Base-by-base conservation (phyloP, 2,888 invertebrate genomes). In the Lithophane semibrunnea region DNA sequence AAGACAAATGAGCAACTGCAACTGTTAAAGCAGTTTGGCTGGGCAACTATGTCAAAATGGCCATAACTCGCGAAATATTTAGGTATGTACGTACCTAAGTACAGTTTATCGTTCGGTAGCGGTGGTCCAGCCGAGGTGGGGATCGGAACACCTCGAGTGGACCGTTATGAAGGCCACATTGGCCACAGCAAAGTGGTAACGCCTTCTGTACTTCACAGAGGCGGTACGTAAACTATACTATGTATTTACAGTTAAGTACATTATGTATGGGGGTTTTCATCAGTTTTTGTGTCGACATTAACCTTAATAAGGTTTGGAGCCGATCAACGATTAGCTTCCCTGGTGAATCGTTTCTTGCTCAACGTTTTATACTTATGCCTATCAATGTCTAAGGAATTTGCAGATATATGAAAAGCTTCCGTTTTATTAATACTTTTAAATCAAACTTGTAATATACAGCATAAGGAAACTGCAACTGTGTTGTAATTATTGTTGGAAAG, bases 81-180 rank as follows among this genome's bases (percentile, higher is more conserved):
- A 86, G 84, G 79, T 78, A 84, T 80, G 75, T 79, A 76, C 68
- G 64, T 80, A 85, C 82, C 85, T 88, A 84, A 88, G 90, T 89
- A 91, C 90, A 87, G 90, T 90, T 88, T 78, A 77, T 70, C 74
- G 81, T 81, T 72, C 79, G 80, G 86, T 85, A 88, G 90, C 88
- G 85, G 80, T 88, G 86, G 84, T 84, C 86, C 81, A 82, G 65
- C 79, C 66, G 64, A 82, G 89, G 91, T 79, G 91, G 91, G 89
- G 90, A 87, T 90, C 78, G 88, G 58, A 84, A 88, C 91, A 89
- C 90, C 91, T 91, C 83, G 58, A 63, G 60, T 73, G 77, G 80
- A 88, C 92, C 92, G 92, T 92, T 92, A 92, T 90, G 80, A 76
- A 84, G 77, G 79, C 89, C 88, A 91, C 89, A 92, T 92, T 92